phyloP scores from a whole-genome alignment of 2,888 invertebrate genomes.

The Trachelus stipa region DNA sequence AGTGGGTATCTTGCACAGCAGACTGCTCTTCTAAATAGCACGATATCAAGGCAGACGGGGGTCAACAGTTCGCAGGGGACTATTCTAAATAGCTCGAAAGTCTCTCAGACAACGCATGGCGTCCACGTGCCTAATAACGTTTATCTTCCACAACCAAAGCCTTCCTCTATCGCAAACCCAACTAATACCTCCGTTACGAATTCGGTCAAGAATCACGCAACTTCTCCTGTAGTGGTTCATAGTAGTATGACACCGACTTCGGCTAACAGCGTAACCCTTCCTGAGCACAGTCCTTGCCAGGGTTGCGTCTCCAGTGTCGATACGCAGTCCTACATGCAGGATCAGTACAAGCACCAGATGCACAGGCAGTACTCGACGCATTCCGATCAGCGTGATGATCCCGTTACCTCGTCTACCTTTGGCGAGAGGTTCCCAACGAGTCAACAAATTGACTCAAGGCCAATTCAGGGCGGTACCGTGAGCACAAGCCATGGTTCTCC shows the following conservation, averaged over 20 bases:
- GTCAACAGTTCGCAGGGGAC: slow-evolving; percentile 62
- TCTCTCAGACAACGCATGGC: slow-evolving; percentile 38
- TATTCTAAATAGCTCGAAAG: slow-evolving; percentile 44
- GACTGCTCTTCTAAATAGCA: slow-evolving; percentile 86
- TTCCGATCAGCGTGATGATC: slow-evolving; percentile 65
- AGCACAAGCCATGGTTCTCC: slow-evolving; percentile 86
- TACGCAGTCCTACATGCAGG: slow-evolving; percentile 54
- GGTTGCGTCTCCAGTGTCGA: slow-evolving; percentile 58
- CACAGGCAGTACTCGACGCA: slow-evolving; percentile 55
- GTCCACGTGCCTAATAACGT: slow-evolving; percentile 26
- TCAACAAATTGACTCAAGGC: slow-evolving; percentile 74
- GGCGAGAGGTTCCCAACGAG: slow-evolving; percentile 70
- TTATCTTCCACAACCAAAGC: slow-evolving; percentile 61
- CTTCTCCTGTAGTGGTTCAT: slow-evolving; percentile 61
- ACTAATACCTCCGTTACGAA: slow-evolving; percentile 45
- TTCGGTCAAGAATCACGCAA: slow-evolving; percentile 59
- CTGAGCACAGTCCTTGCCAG: slow-evolving; percentile 49
- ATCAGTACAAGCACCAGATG: slow-evolving; percentile 55
- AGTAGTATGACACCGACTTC: slow-evolving; percentile 62
- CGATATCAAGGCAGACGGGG: slow-evolving; percentile 77
- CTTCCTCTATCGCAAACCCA: slow-evolving; percentile 53
- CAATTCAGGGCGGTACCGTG: slow-evolving; percentile 86
- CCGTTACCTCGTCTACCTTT: slow-evolving; percentile 78
- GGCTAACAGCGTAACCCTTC: slow-evolving; percentile 49
- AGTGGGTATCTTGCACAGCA: slow-evolving; percentile 92